These are phyloP conservation scores for Leuctra nigra DNA, from an alignment of 2,888 invertebrate species.

Conservation along the genomic window DNA sequence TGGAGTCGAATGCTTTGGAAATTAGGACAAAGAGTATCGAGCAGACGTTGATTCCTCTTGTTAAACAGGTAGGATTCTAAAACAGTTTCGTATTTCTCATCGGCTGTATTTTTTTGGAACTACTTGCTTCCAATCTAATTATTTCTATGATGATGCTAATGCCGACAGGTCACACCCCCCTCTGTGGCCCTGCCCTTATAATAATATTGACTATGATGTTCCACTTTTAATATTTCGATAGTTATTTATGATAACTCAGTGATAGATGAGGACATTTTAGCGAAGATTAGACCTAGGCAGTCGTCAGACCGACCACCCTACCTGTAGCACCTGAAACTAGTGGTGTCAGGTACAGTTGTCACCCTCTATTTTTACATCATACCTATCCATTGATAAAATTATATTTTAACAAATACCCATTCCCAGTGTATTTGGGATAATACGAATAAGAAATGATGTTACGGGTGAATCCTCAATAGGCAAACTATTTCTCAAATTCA, in stretches of 20 bases:
- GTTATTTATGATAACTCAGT: neutral
- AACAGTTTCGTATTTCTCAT: too few species aligned
- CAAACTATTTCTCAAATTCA: too few species aligned
- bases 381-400: neutral
- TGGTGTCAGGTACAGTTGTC: neutral
- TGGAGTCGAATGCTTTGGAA: conserved; percentile 48
- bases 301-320: too few species aligned
- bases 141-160: too few species aligned
- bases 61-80: conserved; percentile 93
- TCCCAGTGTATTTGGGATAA: neutral
- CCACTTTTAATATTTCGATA: neutral
- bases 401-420: neutral
- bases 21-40: conserved; percentile 93
- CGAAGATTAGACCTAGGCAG: too few species aligned
- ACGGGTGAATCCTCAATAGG: neutral
- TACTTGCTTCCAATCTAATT: too few species aligned
- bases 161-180: too few species aligned
- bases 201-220: neutral
- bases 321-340: neutral
- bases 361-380: neutral
- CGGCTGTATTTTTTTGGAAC: too few species aligned
- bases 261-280: too few species aligned
- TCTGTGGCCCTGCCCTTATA: neutral
- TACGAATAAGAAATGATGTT: neutral
- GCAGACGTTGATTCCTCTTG: conserved; percentile 86